Base-by-base conservation (phyloP, 2,888 invertebrate species). In the Drosophila prolongata region DNA sequence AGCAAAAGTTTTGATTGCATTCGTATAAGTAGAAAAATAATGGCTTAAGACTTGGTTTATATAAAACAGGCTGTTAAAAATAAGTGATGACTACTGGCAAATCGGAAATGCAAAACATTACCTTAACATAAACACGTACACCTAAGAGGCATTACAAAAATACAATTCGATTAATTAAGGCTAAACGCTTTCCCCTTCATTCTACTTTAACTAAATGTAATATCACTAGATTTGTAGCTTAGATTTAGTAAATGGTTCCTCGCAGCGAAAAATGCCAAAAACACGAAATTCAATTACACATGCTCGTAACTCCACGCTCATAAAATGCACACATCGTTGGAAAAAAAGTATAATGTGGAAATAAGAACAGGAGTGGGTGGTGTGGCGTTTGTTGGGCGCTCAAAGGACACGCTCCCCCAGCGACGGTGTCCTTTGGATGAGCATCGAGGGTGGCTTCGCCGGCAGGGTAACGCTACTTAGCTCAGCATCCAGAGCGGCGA, bases 341-440 rank as follows among this genome's bases (percentile, higher is more conserved):
- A 19, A 24, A 56, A 34, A 47, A 67, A 13, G n/a, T 9, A 35
- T 19, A 19, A 52, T 50, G 43, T 43, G 14, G 40, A 40, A 27
- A 19, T 24, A 56, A 56, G 30, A 56, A 46, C 46, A 30, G 49
- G 40, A 47, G 62, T 34, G 52, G 34, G 40, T 40, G 37, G 14
- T 13, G 35, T 4, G 30, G 30, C 3, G 30, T 30, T 6, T 8
- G 27, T 27, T 42, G 42, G 37, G 42, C 34, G 57, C 77, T 91
- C 88, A 92, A 54, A 92, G 91, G 62, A 92, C 92, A 62, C 92
- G 89, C 80, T 92, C 92, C 58, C 92, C 92, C 80, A 91, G 67
- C 47, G 91, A 91, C 2, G 92, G 90, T 38, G 92, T 90, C 64
- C 92, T 86, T 74, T 91, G 90, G 65, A 92, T 91, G 44, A 92